A percentile compares a stretch with the other conserved stretches of the same genome.
phyloP scores from a whole-genome alignment of 1,140 invertebrate species.

The Leptopilina clavipes region DNA sequence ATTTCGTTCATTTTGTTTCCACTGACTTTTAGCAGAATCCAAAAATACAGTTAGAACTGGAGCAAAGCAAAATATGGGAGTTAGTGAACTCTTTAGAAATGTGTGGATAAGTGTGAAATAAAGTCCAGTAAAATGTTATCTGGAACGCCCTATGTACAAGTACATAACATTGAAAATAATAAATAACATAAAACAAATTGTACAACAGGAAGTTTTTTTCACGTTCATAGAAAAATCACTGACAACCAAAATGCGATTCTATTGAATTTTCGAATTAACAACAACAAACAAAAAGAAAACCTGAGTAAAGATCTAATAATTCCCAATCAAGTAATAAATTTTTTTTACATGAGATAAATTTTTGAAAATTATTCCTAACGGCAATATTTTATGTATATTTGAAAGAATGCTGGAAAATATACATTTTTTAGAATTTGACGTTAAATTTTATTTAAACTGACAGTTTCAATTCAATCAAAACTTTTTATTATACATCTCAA shows the following conservation, averaged over 20 bases:
- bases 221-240: conserved; percentile 53
- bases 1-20: background rate
- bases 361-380: too few species aligned
- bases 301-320: too few species aligned
- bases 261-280: too few species aligned
- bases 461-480: conserved; percentile 3
- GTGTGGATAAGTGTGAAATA: conserved; percentile 28
- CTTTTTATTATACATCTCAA: background rate
- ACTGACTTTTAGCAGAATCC: conserved; percentile 7
- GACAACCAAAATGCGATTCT: conserved; percentile 36
- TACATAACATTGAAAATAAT: conserved; percentile 20
- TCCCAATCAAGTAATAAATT: too few species aligned
- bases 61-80: conserved; percentile 24
- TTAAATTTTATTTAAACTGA: background rate
- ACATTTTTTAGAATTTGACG: too few species aligned
- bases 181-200: conserved; percentile 38
- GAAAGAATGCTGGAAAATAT: too few species aligned
- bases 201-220: conserved; percentile 43
- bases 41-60: conserved; percentile 19
- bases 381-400: too few species aligned
- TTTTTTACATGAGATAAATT: too few species aligned
- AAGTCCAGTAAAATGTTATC: conserved; percentile 21
- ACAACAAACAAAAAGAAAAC: too few species aligned
- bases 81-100: conserved; percentile 27
- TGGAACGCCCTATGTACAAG: conserved; percentile 9